phyloP scores from a whole-genome alignment of 37 sponge, comb jelly and placozoan genomes.

The Oopsacas minuta region DNA sequence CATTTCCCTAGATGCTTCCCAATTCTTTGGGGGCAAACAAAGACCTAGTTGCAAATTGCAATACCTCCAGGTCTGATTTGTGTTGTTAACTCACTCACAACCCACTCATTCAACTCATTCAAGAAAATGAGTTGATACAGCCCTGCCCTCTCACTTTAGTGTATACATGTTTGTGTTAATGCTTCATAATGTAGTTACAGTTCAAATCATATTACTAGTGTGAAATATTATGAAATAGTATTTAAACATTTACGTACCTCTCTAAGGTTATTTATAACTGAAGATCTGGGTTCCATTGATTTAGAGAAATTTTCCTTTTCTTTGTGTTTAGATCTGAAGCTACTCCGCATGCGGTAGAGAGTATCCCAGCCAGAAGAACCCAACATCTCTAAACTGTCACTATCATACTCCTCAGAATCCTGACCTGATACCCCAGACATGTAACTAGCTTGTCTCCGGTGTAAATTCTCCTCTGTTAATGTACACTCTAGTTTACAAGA shows the following conservation, averaged over 20 bases:
- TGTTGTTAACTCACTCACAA: no score
- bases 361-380: slow-evolving; percentile 12
- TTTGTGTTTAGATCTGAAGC: not conserved
- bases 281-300: not conserved
- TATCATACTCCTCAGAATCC: not conserved
- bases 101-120: no score
- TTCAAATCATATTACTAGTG: no score
- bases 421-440: not conserved
- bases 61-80: no score
- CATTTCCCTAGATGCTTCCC: no score
- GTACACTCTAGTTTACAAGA: not conserved
- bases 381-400: not conserved
- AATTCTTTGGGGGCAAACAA: no score
- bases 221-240: no score
- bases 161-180: no score
- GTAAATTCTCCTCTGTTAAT: not conserved
- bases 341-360: not conserved
- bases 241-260: not conserved
- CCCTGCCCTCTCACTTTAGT: no score
- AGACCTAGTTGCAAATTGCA: no score
- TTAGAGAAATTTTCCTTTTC: not conserved
- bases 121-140: no score
- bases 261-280: not conserved
- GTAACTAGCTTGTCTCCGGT: not conserved
- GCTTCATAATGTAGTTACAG: no score